Evolutionary conservation across 2,888 invertebrate genomes (phyloP), one percentile per base, ranked within the genome.

Genomic region (Stratiomys singularior): DNA sequence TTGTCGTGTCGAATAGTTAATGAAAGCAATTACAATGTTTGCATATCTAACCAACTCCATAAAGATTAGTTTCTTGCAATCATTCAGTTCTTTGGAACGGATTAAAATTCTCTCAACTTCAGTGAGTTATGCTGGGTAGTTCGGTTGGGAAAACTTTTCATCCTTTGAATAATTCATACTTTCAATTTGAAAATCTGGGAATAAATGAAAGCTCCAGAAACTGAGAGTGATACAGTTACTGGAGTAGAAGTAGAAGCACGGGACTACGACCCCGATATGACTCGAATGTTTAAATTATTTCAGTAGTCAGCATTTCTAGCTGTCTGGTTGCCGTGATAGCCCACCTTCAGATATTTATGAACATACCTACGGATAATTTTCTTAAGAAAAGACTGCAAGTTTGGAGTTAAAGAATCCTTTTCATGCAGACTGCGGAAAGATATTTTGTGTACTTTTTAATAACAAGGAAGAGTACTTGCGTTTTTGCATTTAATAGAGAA

Each of bases 151-250:
- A 18, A 78, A 77, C 28, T 78, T 77, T 69, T 66, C 77, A 71
- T 74, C 77, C 71, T 77, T 74, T 78, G 78, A 77, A 78, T 78
- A 44, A 78, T 78, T 78, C 78, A 78, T 78, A 78, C 69, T 72
- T 76, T 77, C 74, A 46, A 46, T 76, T 58, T 46, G 58, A 25
- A 58, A 56, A 56, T 72, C 56, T 58, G 9, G 27, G 27, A 44
- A 44, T 67, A 25, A 60, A 60, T 60, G 23, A 60, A 25, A 11
- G 60, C 11, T 7, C 60, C 5, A 60, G 60, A 52, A 52, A 13
- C 52, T 52, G 52, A 52, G n/a, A 52, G 18, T 52, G 52, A 52
- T 52, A 52, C n/a, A 52, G 52, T 52, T 52, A 37, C 37, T 13
- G 7, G 15, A 13, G 15, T 3, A 4, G 15, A 52, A 52, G 52